Evolutionary conservation across 2,888 invertebrate species (phyloP).

Genomic region (Sesia apiformis): DNA sequence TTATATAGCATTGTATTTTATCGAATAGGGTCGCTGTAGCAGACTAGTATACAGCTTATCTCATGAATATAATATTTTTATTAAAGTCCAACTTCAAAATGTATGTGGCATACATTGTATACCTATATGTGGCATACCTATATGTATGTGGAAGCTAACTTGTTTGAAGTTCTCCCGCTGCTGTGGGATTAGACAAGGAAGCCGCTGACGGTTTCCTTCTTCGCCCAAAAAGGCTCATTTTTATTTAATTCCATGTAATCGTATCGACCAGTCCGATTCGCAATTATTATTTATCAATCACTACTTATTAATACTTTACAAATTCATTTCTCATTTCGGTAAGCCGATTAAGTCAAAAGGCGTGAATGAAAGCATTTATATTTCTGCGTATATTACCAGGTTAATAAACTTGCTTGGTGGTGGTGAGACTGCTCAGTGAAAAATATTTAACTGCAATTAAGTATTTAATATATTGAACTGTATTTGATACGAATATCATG

Average conservation of each 20-base stretch:
- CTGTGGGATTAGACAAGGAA: not conserved
- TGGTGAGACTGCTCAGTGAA: not conserved
- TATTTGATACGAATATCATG: too few species aligned
- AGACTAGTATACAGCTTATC: too few species aligned
- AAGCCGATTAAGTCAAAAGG: slow-evolving; percentile 5
- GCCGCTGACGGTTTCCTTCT: not conserved
- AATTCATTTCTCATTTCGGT: slow-evolving; percentile 7
- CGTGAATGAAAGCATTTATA: not conserved
- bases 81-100: too few species aligned
- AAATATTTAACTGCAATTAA: too few species aligned
- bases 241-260: slow-evolving; percentile 2
- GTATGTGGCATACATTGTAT: too few species aligned
- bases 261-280: not conserved
- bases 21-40: too few species aligned
- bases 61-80: too few species aligned
- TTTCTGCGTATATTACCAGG: not conserved
- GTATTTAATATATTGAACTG: too few species aligned
- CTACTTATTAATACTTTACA: slow-evolving; percentile 5
- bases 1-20: too few species aligned
- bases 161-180: too few species aligned
- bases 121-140: too few species aligned
- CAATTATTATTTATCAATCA: slow-evolving; percentile 8
- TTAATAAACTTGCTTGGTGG: not conserved
- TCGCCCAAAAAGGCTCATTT: not conserved
- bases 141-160: too few species aligned